Evolutionary conservation across 2,113 vertebrate species (phyloP).

Genomic region (Mus spicilegus): DNA sequence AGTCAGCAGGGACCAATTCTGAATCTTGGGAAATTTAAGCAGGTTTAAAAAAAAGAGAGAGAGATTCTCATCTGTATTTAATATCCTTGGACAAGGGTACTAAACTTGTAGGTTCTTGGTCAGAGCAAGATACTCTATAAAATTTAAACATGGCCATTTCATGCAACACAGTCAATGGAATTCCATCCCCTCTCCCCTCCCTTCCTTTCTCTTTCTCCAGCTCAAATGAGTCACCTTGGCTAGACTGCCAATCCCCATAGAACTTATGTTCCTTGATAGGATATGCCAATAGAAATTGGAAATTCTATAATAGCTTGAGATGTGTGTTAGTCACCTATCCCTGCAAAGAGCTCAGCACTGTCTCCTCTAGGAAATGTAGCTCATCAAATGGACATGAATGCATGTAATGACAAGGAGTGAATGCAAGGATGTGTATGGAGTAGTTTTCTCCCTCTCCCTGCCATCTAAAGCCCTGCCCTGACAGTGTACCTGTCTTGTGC

Average conservation of each 20-base stretch:
- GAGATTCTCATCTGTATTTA: slow-evolving; percentile 64
- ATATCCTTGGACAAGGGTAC: slow-evolving; percentile 74
- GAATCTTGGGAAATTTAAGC: slow-evolving; percentile 71
- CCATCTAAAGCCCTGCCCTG: background rate
- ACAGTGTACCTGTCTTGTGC: slow-evolving; percentile 41
- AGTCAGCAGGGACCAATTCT: slow-evolving; percentile 51
- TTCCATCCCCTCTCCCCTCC: background rate
- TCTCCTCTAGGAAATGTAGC: slow-evolving; percentile 72
- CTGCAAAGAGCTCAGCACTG: slow-evolving; percentile 35
- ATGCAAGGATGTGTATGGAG: background rate
- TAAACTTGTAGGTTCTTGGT: slow-evolving; percentile 74
- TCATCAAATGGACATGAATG: slow-evolving; percentile 56
- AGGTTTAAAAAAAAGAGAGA: background rate
- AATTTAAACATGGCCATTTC: slow-evolving; percentile 73
- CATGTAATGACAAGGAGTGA: slow-evolving; percentile 2
- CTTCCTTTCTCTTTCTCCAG: slow-evolving; percentile 56
- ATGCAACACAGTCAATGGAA: slow-evolving; percentile 57
- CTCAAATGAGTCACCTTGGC: slow-evolving; percentile 80
- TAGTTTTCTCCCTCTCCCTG: background rate
- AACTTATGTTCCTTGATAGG: slow-evolving; percentile 76
- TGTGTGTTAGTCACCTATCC: slow-evolving; percentile 53
- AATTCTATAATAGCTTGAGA: slow-evolving; percentile 68
- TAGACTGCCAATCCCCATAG: slow-evolving; percentile 73
- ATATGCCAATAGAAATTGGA: slow-evolving; percentile 77
- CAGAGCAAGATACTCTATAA: slow-evolving; percentile 65